Evolutionary conservation across 2,888 invertebrate species (phyloP).

Genomic region (Drosophila pseudotakahashii): DNA sequence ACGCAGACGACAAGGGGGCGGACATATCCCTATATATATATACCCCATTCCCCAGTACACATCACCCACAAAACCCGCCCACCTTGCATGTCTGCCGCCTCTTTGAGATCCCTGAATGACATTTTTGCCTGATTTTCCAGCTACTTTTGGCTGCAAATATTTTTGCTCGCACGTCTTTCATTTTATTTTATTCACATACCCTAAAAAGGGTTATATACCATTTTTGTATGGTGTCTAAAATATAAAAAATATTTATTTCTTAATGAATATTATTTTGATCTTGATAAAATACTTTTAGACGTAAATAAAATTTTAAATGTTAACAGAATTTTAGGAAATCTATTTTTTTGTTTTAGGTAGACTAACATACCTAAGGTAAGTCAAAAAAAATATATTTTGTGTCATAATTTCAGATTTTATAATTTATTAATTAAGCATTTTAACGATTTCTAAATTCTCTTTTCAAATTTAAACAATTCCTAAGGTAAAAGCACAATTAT

Average conservation of each 20-base stretch:
- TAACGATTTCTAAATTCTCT: no score
- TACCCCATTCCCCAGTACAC: background rate
- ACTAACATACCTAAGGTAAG: no score
- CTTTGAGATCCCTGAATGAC: constrained; percentile 48
- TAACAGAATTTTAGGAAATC: no score
- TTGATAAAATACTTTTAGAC: background rate
- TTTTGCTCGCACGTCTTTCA: constrained; percentile 50
- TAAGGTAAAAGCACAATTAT: no score
- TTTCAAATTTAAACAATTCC: no score
- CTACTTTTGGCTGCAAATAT: constrained; percentile 70
- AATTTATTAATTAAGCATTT: no score
- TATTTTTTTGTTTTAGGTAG: no score
- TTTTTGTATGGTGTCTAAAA: background rate
- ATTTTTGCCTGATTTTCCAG: constrained; percentile 60
- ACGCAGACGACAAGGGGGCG: constrained; percentile 57
- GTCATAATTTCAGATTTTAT: no score
- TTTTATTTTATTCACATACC: constrained; percentile 31
- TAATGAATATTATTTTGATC: background rate
- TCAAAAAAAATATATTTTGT: no score
- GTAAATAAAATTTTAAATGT: no score
- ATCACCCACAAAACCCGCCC: background rate
- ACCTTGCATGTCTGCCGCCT: constrained; percentile 7
- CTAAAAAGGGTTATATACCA: background rate
- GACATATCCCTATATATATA: constrained; percentile 10
- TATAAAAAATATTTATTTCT: no score